These are phyloP conservation scores for Alca torda DNA, from an alignment of 2,797 vertebrate species.

Conservation along the genomic window DNA sequence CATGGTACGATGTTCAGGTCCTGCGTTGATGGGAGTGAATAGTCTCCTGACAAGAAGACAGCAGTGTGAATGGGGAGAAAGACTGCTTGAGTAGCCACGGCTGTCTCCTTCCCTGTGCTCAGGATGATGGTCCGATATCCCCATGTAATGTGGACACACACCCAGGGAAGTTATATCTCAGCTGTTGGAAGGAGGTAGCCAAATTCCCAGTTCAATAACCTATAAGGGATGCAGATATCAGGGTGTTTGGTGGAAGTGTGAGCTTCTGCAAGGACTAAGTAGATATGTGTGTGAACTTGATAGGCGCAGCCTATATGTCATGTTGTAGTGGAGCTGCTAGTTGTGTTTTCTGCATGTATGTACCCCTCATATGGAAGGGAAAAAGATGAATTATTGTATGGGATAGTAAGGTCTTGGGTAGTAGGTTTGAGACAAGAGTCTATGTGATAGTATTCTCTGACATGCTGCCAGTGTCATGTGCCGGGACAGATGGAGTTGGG, in stretches of 20 bases:
- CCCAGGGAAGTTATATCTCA: not conserved
- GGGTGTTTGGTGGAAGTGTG: not conserved
- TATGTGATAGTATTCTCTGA: not conserved
- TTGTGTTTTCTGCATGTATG: not conserved
- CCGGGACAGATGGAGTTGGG: not conserved
- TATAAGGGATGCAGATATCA: not conserved
- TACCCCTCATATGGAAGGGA: accelerated
- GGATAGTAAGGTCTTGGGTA: not conserved
- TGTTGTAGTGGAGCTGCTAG: accelerated
- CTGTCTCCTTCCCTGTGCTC: not conserved
- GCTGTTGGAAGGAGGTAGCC: not conserved
- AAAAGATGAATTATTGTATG: not conserved
- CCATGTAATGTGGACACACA: accelerated
- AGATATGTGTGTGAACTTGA: accelerated
- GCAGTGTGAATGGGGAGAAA: not conserved
- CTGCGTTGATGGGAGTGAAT: not conserved
- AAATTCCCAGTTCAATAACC: too few relatives aligned
- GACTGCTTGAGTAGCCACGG: accelerated
- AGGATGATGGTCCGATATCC: not conserved
- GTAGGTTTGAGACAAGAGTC: not conserved
- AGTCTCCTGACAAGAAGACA: not conserved
- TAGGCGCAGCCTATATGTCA: not conserved
- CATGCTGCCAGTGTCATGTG: not conserved
- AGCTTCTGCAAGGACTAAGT: not conserved
- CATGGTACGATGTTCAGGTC: not conserved